Conservation (phyloP, 1,140 invertebrate genomes). For the Lepidurus couesii region DNA sequence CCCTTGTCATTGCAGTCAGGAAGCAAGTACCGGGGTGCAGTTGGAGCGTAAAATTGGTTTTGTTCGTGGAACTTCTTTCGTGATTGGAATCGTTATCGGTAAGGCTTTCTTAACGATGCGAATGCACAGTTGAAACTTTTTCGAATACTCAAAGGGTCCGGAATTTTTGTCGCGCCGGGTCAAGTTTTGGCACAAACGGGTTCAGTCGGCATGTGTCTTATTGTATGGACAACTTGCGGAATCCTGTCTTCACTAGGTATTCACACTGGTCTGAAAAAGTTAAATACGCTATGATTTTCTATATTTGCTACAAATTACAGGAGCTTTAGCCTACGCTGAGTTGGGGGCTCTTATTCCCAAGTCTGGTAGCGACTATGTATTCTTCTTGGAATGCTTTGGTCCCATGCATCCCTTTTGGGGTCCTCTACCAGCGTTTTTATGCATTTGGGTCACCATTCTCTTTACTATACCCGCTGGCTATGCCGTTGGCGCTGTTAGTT, state of each 20-base stretch:
- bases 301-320: conserved; percentile 32
- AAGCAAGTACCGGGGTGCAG: too few relatives aligned
- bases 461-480: conserved; percentile 43
- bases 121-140: too few relatives aligned
- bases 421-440: conserved; percentile 42
- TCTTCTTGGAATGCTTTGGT: conserved; percentile 41
- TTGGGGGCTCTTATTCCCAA: conserved; percentile 49
- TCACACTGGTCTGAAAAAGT: conserved; percentile 16
- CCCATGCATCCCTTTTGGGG: conserved; percentile 38
- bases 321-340: conserved; percentile 50
- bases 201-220: too few relatives aligned
- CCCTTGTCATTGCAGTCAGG: too few relatives aligned
- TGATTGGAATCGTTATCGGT: too few relatives aligned
- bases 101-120: too few relatives aligned
- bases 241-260: conserved; percentile 71
- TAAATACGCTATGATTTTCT: not conserved
- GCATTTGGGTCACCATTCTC: conserved; percentile 43
- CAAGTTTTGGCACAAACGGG: too few relatives aligned
- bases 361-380: conserved; percentile 45
- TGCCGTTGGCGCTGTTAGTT: conserved; percentile 36
- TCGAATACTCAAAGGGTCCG: too few relatives aligned
- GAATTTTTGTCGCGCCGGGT: too few relatives aligned
- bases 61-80: too few relatives aligned
- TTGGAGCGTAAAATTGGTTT: too few relatives aligned
- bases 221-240: too few relatives aligned